Percentiles rank a stretch among this genome's conserved stretches.
phyloP scores from a whole-genome alignment of 2,113 vertebrate genomes.

The Herpetotheres cachinnans region DNA sequence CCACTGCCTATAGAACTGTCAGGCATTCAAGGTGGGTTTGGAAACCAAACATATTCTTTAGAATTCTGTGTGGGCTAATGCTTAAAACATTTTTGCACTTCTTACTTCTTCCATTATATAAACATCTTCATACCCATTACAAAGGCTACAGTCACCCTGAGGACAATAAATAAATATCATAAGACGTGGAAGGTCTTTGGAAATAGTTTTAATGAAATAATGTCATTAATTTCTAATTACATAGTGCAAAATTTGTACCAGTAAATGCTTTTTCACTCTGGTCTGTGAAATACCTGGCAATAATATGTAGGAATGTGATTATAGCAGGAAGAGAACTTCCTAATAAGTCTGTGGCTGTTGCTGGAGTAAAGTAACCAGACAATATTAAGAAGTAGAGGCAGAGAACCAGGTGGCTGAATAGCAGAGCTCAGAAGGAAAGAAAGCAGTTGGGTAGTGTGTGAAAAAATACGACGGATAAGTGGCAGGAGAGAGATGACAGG shows the following conservation, averaged over 20 bases:
- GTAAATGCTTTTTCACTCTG: not conserved
- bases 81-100: not conserved
- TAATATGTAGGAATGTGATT: not conserved
- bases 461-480: not conserved
- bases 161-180: not conserved
- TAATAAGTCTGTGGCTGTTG: not conserved
- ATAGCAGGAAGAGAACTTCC: not conserved
- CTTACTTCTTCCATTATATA: not conserved
- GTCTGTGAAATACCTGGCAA: not conserved
- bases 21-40: slow-evolving; percentile 86
- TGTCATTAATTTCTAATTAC: not conserved
- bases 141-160: not conserved
- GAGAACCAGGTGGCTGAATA: not conserved
- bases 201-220: not conserved
- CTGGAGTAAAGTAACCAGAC: not conserved
- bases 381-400: not conserved
- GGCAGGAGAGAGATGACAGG: not conserved
- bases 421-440: not conserved
- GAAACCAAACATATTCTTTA: not conserved
- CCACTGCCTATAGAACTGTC: slow-evolving; percentile 90
- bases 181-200: not conserved
- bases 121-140: not conserved
- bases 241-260: not conserved
- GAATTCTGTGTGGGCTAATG: not conserved
- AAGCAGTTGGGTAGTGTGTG: not conserved